Evolutionary conservation across 1,140 invertebrate genomes (phyloP).

Genomic region (Theocolax elegans): DNA sequence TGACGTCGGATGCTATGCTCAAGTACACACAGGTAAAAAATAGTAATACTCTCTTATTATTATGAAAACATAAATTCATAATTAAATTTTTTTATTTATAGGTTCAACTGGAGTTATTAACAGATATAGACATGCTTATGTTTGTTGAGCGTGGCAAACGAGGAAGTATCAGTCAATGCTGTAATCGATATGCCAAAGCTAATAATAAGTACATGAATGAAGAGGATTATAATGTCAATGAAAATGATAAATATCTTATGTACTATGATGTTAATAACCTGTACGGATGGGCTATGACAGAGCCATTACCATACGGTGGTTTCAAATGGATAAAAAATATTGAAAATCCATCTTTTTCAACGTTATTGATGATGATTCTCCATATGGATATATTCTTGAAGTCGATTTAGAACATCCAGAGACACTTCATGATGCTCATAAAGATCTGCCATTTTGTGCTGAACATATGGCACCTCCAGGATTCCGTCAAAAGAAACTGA

Average conservation of each 20-base stretch:
- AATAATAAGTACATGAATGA: conserved; percentile 64
- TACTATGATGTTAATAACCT: no score
- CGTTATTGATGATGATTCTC: not conserved
- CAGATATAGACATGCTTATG: conserved; percentile 1
- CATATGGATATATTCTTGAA: not conserved
- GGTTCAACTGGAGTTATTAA: conserved; percentile 58
- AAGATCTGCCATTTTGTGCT: no score
- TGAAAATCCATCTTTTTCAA: no score
- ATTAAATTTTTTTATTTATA: no score
- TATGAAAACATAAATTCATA: conserved; percentile 58
- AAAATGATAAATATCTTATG: no score
- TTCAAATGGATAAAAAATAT: conserved; percentile 62
- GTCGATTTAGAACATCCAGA: not conserved
- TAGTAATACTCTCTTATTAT: conserved; percentile 50
- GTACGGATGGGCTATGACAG: conserved; percentile 71
- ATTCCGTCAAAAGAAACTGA: conserved; percentile 41
- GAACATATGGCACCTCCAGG: conserved; percentile 46
- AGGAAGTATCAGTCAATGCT: no score
- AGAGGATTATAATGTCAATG: no score
- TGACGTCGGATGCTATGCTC: no score
- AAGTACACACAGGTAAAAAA: conserved; percentile 48
- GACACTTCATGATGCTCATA: not conserved
- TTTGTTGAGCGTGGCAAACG: no score
- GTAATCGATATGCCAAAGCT: conserved; percentile 22
- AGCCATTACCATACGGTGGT: conserved; percentile 61